Evolutionary conservation across 2,113 vertebrate genomes (phyloP).

Genomic region (Dunckerocampus dactyliophorus): DNA sequence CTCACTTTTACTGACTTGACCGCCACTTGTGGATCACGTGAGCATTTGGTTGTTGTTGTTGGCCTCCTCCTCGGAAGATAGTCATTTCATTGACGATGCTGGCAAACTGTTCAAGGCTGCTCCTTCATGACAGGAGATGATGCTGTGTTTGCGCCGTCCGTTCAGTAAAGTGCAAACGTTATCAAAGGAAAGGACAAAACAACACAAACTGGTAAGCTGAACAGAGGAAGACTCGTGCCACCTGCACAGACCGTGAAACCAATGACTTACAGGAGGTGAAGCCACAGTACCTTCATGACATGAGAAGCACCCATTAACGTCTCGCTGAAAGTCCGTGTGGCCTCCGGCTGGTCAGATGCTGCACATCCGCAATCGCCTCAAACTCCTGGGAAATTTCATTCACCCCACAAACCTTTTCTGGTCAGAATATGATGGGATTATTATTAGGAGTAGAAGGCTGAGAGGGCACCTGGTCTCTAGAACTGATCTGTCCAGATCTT

Average conservation of each 20-base stretch:
- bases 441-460: neutral
- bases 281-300: neutral
- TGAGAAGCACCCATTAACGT: neutral
- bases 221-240: neutral
- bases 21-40: no score
- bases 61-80: no score
- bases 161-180: no score
- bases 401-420: neutral
- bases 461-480: neutral
- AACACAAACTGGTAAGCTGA: neutral
- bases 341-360: neutral
- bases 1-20: no score
- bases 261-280: neutral
- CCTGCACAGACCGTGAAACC: neutral
- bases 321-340: neutral
- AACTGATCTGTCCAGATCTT: neutral
- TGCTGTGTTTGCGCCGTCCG: no score
- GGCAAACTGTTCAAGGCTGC: neutral
- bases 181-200: no score
- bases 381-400: neutral
- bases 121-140: slow-evolving; percentile 5
- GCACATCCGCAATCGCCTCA: neutral
- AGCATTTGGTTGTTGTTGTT: no score
- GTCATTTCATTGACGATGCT: neutral
- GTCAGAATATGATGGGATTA: neutral